A percentile compares a stretch with the other conserved stretches of the same genome.
Evolutionary conservation across 2,113 vertebrate species (phyloP).

Genomic region (Megaptera novaeangliae): DNA sequence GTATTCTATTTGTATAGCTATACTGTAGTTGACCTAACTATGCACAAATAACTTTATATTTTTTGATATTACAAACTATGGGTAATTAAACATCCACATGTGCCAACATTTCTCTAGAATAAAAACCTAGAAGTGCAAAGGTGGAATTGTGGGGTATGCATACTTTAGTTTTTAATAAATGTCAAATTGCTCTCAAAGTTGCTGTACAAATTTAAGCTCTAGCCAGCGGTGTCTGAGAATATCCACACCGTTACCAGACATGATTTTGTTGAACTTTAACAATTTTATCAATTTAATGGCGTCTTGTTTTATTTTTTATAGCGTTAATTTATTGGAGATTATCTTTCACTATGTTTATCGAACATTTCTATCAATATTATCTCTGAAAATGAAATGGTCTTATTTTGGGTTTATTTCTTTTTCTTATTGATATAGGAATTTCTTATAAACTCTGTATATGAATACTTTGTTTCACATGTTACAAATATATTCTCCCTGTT

Average conservation of each 20-base stretch:
- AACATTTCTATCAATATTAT: background rate
- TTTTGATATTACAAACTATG: background rate
- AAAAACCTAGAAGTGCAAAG: background rate
- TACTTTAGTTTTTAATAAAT: background rate
- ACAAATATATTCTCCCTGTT: background rate
- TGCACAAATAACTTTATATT: background rate
- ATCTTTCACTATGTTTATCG: background rate
- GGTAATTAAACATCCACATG: background rate
- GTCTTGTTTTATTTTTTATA: background rate
- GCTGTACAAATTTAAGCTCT: background rate
- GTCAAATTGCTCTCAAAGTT: background rate
- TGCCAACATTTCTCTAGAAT: background rate
- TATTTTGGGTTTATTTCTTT: background rate
- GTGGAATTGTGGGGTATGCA: background rate
- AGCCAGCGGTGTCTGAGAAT: background rate
- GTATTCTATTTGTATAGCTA: background rate
- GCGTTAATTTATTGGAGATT: background rate
- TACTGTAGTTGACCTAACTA: background rate
- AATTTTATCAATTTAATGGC: background rate
- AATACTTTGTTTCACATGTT: background rate
- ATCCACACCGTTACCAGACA: background rate
- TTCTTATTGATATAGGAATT: slow-evolving; percentile 3
- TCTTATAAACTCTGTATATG: background rate
- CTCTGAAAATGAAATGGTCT: background rate
- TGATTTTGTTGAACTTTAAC: background rate